Percentiles rank a stretch among this genome's conserved stretches.
These are phyloP conservation scores for Oscheius myriophilus DNA, from an alignment of 2,888 invertebrate genomes.

Conservation along the genomic window DNA sequence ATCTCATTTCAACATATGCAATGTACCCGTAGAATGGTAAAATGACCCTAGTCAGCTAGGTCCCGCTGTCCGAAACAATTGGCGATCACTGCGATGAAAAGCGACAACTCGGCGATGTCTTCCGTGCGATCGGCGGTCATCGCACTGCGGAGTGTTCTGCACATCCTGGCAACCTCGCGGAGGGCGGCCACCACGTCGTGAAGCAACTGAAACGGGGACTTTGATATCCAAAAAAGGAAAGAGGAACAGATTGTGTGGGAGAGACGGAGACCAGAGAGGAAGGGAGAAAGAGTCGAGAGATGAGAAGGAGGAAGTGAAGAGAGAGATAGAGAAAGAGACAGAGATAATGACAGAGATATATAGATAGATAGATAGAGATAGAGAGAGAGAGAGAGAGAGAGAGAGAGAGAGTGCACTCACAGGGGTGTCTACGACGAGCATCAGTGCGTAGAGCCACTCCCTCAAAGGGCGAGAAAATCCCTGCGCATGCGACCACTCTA, in stretches of 20 bases:
- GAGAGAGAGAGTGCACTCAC: constrained; percentile 7
- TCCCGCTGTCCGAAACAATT: constrained; percentile 49
- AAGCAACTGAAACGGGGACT: constrained; percentile 28
- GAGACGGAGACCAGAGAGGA: too few relatives aligned
- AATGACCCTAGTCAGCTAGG: constrained; percentile 37
- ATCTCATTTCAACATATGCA: neutral
- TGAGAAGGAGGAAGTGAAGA: too few relatives aligned
- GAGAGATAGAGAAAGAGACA: too few relatives aligned
- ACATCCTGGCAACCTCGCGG: constrained; percentile 33
- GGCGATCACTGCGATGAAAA: constrained; percentile 51
- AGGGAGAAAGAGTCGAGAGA: too few relatives aligned
- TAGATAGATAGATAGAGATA: too few relatives aligned
- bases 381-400: neutral
- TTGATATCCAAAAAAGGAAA: neutral
- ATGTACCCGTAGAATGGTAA: neutral
- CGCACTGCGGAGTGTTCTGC: constrained; percentile 32
- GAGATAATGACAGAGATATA: too few relatives aligned
- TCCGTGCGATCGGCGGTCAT: constrained; percentile 26
- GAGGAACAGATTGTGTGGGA: too few relatives aligned
- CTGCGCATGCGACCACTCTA: constrained; percentile 41
- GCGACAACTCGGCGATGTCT: constrained; percentile 42
- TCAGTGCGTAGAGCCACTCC: constrained; percentile 49
- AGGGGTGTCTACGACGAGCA: constrained; percentile 40
- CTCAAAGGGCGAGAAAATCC: constrained; percentile 46
- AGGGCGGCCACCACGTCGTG: constrained; percentile 43